These are phyloP conservation scores for Oryctes rhinoceros DNA, from an alignment of 1,140 invertebrate genomes.

Conservation along the genomic window DNA sequence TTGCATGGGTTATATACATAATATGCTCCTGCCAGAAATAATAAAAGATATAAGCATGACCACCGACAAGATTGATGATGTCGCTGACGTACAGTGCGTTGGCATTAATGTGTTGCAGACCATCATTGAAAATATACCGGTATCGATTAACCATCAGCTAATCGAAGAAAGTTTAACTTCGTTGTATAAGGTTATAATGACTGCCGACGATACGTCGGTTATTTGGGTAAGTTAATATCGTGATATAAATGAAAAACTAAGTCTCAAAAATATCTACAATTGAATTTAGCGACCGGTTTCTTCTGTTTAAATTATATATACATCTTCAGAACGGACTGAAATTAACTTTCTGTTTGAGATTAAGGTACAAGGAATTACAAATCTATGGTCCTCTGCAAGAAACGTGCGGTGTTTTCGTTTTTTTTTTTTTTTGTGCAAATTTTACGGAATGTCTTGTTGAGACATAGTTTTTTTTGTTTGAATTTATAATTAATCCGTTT, in stretches of 20 bases:
- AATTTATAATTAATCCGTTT: too few species aligned
- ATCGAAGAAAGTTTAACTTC: constrained; percentile 25
- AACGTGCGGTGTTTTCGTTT: too few species aligned
- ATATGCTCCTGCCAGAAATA: constrained; percentile 36
- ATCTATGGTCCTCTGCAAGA: too few species aligned
- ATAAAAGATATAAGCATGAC: constrained; percentile 12
- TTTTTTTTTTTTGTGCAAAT: too few species aligned
- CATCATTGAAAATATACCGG: constrained; percentile 24
- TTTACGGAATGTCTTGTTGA: too few species aligned
- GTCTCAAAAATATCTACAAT: too few species aligned
- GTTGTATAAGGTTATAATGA: constrained; percentile 35
- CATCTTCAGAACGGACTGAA: too few species aligned
- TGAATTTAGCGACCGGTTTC: too few species aligned
- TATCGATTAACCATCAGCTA: constrained; percentile 25
- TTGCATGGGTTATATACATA: constrained; percentile 31
- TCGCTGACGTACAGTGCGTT: not conserved
- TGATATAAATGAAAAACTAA: not conserved
- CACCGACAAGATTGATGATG: not conserved
- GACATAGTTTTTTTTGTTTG: too few species aligned
- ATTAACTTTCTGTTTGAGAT: too few species aligned
- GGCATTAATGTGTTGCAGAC: constrained; percentile 26
- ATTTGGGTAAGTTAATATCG: constrained; percentile 27
- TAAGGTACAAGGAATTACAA: too few species aligned
- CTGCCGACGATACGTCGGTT: not conserved
- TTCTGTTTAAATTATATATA: too few species aligned